Base-by-base conservation (phyloP, 2,888 invertebrate species). In the Sminthurinus aureus region DNA sequence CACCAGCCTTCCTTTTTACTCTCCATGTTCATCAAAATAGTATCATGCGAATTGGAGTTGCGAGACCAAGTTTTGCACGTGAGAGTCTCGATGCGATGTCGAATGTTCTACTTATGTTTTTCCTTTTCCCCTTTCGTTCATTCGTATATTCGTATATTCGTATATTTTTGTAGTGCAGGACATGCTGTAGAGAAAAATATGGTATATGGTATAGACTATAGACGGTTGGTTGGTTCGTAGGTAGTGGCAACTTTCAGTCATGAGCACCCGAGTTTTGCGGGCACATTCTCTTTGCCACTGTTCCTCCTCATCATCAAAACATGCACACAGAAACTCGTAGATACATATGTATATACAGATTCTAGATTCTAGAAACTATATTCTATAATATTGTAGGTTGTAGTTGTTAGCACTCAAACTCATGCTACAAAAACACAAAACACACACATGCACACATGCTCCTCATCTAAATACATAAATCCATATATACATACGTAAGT, bases 181-280 rank as follows among this genome's bases (percentile, higher is more conserved):
- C 6, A 38, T 38, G 3, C 38, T 38, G 38, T 38, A 38, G n/a
- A n/a, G n/a, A n/a, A n/a, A n/a, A n/a, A n/a, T n/a, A n/a, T n/a
- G n/a, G n/a, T n/a, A n/a, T n/a, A n/a, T n/a, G n/a, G n/a, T n/a
- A n/a, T n/a, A n/a, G n/a, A n/a, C n/a, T n/a, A n/a, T n/a, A n/a
- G n/a, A n/a, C n/a, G 38, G 38, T 38, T 38, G 3, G 38, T 38
- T 38, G 3, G 58, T 58, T 58, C 24, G 22, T 71, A 71, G 71
- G 12, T 24, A 24, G 18, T 69, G 67, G n/a, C 67, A 58, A 20
- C 22, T 15, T 20, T 76, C 76, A n/a, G 76, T 76, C 76, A 76
- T 76, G 76, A 71, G 24, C 50, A 76, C 76, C 76, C 15, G 76
- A 76, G 76, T 58, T 51, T 22, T 71, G 71, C 76, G 20, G 26